Conservation (phyloP, 1,140 invertebrate species). For the Charaxes varanes region DNA sequence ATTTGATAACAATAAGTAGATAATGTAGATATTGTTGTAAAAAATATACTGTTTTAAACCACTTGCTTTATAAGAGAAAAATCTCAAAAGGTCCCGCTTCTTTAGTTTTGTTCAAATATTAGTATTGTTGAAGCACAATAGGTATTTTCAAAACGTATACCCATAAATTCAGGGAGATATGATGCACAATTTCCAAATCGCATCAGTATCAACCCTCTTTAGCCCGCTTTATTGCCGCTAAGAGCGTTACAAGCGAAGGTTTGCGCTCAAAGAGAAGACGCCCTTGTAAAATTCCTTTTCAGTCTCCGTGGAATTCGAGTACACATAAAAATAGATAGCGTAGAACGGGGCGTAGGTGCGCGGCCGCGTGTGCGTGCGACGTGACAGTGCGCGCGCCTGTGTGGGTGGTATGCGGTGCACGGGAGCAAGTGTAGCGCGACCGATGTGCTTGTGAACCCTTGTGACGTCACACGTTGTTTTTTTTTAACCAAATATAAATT, state of each 20-base stretch:
- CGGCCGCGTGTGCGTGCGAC: slow-evolving; percentile 41
- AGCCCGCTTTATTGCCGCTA: slow-evolving; percentile 38
- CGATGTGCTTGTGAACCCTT: slow-evolving; percentile 1
- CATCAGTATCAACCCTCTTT: slow-evolving; percentile 9
- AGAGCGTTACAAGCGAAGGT: slow-evolving; percentile 60
- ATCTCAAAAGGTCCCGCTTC: no score
- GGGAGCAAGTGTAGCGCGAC: slow-evolving; percentile 13
- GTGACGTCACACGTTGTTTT: slow-evolving; percentile 34
- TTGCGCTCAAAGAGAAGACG: slow-evolving; percentile 53
- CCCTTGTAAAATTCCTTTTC: slow-evolving; percentile 68
- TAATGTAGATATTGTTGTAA: no score
- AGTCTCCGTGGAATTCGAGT: slow-evolving; percentile 58
- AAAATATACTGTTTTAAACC: no score
- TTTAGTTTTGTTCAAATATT: background rate
- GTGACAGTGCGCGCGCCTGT: slow-evolving; percentile 31
- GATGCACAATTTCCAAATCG: slow-evolving; percentile 14
- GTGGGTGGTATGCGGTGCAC: slow-evolving; percentile 47
- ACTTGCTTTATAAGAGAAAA: no score
- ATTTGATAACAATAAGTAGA: no score
- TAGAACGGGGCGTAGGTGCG: slow-evolving; percentile 35
- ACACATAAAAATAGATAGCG: slow-evolving; percentile 46
- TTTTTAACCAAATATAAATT: background rate
- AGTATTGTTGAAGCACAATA: background rate
- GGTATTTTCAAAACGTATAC: background rate
- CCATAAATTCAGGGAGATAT: background rate